Conservation (phyloP, 2,113 vertebrate species). For the Pogona vitticeps region DNA sequence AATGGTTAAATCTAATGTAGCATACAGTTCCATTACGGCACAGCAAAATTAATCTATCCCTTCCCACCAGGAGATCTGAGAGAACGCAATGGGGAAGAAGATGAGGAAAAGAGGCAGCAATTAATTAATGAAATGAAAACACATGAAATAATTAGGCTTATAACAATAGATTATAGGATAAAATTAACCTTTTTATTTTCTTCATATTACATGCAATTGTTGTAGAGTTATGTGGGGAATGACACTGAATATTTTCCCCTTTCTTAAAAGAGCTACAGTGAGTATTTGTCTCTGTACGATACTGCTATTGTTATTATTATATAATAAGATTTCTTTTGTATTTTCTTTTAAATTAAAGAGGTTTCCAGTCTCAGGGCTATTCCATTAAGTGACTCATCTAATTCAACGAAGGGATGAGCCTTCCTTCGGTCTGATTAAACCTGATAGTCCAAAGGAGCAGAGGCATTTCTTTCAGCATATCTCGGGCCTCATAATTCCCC, state of each 20-base stretch:
- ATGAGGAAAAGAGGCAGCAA: constrained; percentile 74
- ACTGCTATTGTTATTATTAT: neutral
- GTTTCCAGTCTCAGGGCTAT: constrained; percentile 4
- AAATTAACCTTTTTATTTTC: constrained; percentile 78
- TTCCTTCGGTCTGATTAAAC: constrained; percentile 60
- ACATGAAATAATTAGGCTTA: constrained; percentile 81
- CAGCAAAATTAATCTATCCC: constrained; percentile 82
- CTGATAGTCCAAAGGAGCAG: constrained; percentile 55
- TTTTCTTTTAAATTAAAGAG: constrained; percentile 33
- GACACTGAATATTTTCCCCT: neutral
- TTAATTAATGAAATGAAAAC: constrained; percentile 84
- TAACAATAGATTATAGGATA: constrained; percentile 76
- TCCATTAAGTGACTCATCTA: constrained; percentile 58
- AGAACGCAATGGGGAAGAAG: constrained; percentile 84
- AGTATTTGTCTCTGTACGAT: constrained; percentile 5
- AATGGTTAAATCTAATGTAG: constrained; percentile 87
- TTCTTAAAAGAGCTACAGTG: constrained; percentile 35
- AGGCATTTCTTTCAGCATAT: constrained; percentile 50
- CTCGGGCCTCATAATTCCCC: neutral
- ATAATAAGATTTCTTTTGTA: constrained; percentile 32
- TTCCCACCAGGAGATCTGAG: constrained; percentile 85
- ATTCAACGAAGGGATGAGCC: constrained; percentile 53
- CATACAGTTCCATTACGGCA: constrained; percentile 86
- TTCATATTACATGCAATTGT: constrained; percentile 47
- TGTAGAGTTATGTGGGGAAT: constrained; percentile 50